phyloP scores from a whole-genome alignment of 2,113 vertebrate species.

The Podiceps cristatus region DNA sequence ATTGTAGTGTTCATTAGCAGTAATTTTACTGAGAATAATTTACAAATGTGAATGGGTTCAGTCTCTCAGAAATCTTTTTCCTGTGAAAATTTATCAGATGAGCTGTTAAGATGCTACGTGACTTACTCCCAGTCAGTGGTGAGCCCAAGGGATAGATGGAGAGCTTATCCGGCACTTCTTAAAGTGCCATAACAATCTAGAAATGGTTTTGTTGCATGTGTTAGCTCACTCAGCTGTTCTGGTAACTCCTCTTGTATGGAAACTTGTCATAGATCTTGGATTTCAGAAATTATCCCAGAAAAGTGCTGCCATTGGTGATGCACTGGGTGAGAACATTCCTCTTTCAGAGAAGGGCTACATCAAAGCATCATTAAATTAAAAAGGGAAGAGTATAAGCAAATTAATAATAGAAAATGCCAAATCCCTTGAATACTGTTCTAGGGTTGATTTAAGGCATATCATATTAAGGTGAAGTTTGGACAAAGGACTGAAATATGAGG shows the following conservation, averaged over 20 bases:
- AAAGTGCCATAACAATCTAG: not conserved
- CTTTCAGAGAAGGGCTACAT: not conserved
- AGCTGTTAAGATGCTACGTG: not conserved
- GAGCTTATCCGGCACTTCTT: not conserved
- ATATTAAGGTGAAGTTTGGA: not conserved
- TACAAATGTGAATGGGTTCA: not conserved
- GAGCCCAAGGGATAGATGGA: not conserved
- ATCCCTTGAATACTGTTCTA: not conserved
- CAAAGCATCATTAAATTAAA: not conserved
- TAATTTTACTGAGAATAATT: not conserved
- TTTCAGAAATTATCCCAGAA: not conserved
- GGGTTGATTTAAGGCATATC: not conserved
- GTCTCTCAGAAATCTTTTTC: not conserved
- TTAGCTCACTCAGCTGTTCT: not conserved
- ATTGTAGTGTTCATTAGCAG: not conserved
- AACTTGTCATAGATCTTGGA: not conserved
- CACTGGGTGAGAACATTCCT: not conserved
- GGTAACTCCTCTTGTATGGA: not conserved
- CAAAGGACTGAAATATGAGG: not conserved
- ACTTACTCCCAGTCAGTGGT: not conserved
- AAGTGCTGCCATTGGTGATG: not conserved
- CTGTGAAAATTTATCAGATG: not conserved
- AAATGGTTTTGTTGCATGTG: not conserved
- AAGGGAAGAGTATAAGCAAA: not conserved
- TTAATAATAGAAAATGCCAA: not conserved